Conservation (phyloP, 1,140 invertebrate species). For the Penaeus vannamei region DNA sequence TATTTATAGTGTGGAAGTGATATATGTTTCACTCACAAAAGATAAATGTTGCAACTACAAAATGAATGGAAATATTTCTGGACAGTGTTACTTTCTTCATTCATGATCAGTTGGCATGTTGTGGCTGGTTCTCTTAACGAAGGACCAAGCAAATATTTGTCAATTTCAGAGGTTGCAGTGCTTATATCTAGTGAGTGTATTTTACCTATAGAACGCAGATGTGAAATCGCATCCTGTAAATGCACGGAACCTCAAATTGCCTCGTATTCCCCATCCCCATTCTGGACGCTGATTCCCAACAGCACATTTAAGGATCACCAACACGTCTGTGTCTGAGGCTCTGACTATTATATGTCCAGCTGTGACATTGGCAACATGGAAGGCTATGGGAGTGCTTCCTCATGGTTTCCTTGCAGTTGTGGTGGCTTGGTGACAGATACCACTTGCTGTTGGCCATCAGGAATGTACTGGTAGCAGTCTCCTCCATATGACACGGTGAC, state of each 20-base stretch:
- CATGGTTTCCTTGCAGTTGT: too few species aligned
- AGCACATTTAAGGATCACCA: background rate
- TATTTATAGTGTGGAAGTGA: background rate
- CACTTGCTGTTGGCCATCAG: too few species aligned
- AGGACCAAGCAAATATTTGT: background rate
- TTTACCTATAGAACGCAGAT: conserved; percentile 32
- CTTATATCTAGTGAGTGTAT: background rate
- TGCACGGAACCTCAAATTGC: background rate
- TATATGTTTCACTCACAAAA: background rate
- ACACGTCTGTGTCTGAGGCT: conserved; percentile 7
- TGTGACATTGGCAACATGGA: conserved; percentile 9
- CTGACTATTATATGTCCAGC: background rate
- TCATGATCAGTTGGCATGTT: background rate
- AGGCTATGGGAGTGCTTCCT: too few species aligned
- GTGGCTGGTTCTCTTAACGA: background rate
- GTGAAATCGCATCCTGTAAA: conserved; percentile 32
- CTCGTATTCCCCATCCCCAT: conserved; percentile 6
- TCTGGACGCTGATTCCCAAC: background rate
- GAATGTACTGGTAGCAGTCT: too few species aligned
- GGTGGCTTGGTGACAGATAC: too few species aligned
- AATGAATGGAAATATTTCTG: conserved; percentile 2
- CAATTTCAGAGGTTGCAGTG: background rate
- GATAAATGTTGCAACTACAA: conserved; percentile 7
- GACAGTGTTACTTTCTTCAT: conserved; percentile 13
- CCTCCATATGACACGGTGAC: too few species aligned